phyloP scores from a whole-genome alignment of 2,113 vertebrate species.

The Bos indicus region DNA sequence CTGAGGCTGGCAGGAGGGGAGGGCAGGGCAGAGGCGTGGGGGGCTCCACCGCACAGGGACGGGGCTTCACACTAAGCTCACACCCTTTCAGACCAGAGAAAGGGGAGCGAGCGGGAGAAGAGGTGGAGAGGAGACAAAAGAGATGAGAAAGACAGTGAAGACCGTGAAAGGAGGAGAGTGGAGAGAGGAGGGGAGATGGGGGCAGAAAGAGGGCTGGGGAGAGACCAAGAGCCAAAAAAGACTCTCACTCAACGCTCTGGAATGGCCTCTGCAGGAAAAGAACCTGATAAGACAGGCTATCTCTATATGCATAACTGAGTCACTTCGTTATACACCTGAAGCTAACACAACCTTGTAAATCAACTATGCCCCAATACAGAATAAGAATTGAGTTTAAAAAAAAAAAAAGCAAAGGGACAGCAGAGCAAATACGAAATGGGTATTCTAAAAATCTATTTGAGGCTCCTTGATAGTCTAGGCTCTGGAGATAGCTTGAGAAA shows the following conservation, averaged over 20 bases:
- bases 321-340: not conserved
- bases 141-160: not conserved
- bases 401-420: not conserved
- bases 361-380: not conserved
- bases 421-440: not conserved
- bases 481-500: not conserved
- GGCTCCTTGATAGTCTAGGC: not conserved
- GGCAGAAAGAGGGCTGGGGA: no score
- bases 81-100: not conserved
- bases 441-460: not conserved
- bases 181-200: not conserved
- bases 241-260: not conserved
- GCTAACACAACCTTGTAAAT: not conserved
- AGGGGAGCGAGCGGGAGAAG: not conserved
- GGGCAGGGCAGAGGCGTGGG: not conserved
- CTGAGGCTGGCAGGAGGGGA: not conserved
- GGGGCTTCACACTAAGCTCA: not conserved
- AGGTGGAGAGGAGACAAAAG: not conserved
- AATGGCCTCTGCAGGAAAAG: not conserved
- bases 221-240: not conserved
- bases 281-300: not conserved
- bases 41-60: not conserved
- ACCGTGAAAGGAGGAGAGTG: no score
- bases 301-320: not conserved
- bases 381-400: not conserved